Conservation (phyloP, 2,113 vertebrate genomes). For the Motacilla tschutschensis region DNA sequence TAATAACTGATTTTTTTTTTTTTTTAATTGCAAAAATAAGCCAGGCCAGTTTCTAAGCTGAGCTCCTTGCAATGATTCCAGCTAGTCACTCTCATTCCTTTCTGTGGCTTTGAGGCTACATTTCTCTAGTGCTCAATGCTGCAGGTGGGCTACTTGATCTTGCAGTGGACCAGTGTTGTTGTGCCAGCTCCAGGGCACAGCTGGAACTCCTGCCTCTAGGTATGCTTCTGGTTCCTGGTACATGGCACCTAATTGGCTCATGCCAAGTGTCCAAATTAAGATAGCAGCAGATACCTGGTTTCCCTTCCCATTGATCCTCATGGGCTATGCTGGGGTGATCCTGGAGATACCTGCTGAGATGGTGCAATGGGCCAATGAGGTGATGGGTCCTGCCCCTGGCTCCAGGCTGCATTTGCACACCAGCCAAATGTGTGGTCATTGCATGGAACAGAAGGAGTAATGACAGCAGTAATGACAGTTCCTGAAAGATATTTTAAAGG, state of each 20-base stretch:
- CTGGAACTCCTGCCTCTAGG: background rate
- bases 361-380: background rate
- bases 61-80: background rate
- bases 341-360: background rate
- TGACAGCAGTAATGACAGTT: background rate
- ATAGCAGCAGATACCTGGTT: background rate
- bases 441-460: background rate
- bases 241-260: background rate
- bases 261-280: fast-evolving
- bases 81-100: background rate
- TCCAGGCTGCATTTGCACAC: background rate
- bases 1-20: background rate
- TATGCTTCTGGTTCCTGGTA: background rate
- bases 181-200: background rate
- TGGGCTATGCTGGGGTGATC: background rate
- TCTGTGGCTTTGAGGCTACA: background rate
- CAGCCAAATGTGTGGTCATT: background rate
- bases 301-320: background rate
- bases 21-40: background rate
- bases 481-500: background rate
- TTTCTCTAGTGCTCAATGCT: fast-evolving
- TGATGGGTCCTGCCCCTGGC: background rate
- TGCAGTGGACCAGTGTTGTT: fast-evolving
- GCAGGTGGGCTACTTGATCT: background rate
- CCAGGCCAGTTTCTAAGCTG: background rate